Evolutionary conservation across 2,888 invertebrate species (phyloP).

Genomic region (Drosophila acutilabella): DNA sequence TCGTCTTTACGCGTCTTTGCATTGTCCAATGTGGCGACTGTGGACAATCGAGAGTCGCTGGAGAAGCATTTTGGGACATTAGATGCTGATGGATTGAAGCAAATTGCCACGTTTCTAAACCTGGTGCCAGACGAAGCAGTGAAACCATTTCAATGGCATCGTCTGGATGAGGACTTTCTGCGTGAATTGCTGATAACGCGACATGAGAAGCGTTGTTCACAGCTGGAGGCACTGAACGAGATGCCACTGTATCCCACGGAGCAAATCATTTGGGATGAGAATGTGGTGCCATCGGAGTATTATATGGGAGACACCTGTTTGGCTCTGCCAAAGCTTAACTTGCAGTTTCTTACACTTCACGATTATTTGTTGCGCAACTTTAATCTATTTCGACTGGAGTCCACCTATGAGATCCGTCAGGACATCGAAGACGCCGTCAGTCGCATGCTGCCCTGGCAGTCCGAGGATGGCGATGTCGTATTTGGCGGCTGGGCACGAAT

Average conservation of each 20-base stretch:
- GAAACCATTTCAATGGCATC: slow-evolving; percentile 89
- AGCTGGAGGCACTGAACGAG: slow-evolving; percentile 96
- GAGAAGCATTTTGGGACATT: slow-evolving; percentile 92
- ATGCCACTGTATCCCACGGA: slow-evolving; percentile 99
- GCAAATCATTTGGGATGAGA: slow-evolving; percentile 99
- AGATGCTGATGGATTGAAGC: slow-evolving; percentile 91
- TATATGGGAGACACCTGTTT: slow-evolving; percentile 98
- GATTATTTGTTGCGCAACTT: slow-evolving; percentile 99
- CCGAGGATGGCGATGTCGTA: slow-evolving; percentile 93
- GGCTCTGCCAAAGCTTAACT: slow-evolving; percentile 97
- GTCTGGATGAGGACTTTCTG: slow-evolving; percentile 92
- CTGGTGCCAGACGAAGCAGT: slow-evolving; percentile 92
- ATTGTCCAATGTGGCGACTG: slow-evolving; percentile 96
- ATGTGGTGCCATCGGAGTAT: slow-evolving; percentile 98
- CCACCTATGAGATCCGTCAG: slow-evolving; percentile 97
- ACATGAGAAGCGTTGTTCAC: slow-evolving; percentile 95
- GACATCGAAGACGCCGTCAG: slow-evolving; percentile 99
- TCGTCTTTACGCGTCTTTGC: slow-evolving; percentile 94
- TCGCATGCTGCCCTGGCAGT: slow-evolving; percentile 96
- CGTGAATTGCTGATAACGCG: slow-evolving; percentile 93
- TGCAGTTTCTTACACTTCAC: slow-evolving; percentile 98
- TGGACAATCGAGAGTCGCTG: slow-evolving; percentile 93
- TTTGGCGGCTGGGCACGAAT: slow-evolving; percentile 99
- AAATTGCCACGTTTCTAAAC: slow-evolving; percentile 94
- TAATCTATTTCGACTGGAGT: slow-evolving; percentile 98